Evolutionary conservation across 2,888 invertebrate species (phyloP).

Genomic region (Drosophila merina): DNA sequence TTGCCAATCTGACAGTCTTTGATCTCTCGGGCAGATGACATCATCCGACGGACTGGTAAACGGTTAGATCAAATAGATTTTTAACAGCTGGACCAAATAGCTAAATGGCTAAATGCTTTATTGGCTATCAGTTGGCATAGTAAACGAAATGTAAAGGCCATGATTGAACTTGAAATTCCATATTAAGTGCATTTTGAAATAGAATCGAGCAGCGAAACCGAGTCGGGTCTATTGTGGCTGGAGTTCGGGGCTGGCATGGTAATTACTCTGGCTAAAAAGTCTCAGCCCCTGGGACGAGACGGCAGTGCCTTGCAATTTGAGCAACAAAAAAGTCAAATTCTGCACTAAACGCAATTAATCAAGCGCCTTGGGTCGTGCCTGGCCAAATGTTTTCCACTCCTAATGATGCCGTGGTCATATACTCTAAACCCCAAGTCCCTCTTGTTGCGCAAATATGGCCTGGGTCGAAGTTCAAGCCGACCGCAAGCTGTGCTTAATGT

Average conservation of each 20-base stretch:
- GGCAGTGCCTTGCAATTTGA: constrained; percentile 61
- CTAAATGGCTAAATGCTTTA: constrained; percentile 41
- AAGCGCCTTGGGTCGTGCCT: constrained; percentile 73
- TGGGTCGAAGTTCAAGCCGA: constrained; percentile 69
- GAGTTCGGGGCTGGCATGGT: constrained; percentile 63
- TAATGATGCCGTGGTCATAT: constrained; percentile 69
- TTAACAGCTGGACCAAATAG: constrained; percentile 20
- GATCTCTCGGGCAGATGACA: constrained; percentile 67
- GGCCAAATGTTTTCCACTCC: constrained; percentile 74
- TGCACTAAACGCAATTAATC: constrained; percentile 73
- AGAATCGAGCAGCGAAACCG: constrained; percentile 45
- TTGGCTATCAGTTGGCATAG: constrained; percentile 36
- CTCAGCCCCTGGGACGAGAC: constrained; percentile 11
- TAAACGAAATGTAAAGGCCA: constrained; percentile 29
- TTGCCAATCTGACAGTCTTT: constrained; percentile 68
- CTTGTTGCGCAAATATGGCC: constrained; percentile 72
- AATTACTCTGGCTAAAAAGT: constrained; percentile 55
- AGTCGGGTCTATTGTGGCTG: constrained; percentile 7
- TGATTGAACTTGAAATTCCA: constrained; percentile 74
- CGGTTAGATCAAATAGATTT: constrained; percentile 72
- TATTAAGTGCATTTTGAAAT: constrained; percentile 77
- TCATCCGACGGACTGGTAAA: constrained; percentile 49
- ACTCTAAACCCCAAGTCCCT: constrained; percentile 7
- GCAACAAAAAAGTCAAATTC: constrained; percentile 78
- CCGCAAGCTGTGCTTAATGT: constrained; percentile 73